A percentile compares a stretch with the other conserved stretches of the same genome.
These are phyloP conservation scores for Protomyctophum bolini DNA, from an alignment of 2,113 vertebrate species.

Conservation along the genomic window DNA sequence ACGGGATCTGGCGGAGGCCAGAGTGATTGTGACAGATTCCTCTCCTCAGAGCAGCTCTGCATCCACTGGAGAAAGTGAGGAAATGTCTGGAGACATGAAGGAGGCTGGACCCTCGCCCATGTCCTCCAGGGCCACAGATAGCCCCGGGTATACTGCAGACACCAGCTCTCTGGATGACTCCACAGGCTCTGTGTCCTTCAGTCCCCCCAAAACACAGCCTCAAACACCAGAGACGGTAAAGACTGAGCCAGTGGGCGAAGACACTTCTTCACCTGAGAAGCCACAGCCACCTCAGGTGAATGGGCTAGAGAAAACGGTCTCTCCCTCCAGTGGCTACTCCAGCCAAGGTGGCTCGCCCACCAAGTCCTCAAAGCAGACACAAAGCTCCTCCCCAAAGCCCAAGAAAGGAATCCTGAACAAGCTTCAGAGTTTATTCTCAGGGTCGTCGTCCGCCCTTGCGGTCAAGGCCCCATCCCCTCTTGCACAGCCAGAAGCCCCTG, in stretches of 20 bases:
- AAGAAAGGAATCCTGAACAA: slow-evolving; percentile 79
- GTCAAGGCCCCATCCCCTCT: slow-evolving; percentile 65
- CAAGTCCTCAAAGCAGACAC: slow-evolving; percentile 69
- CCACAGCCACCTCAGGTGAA: slow-evolving; percentile 29
- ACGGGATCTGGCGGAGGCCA: slow-evolving; percentile 61
- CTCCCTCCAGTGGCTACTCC: slow-evolving; percentile 89
- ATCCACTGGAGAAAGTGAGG: slow-evolving; percentile 38
- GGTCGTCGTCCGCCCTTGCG: slow-evolving; percentile 64
- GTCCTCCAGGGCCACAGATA: slow-evolving; percentile 36
- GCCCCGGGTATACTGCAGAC: slow-evolving; percentile 68
- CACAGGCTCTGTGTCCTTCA: slow-evolving; percentile 35
- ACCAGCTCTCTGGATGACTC: slow-evolving; percentile 75
- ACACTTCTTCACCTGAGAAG: slow-evolving; percentile 46
- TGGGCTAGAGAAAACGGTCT: slow-evolving; percentile 75
- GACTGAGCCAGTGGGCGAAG: slow-evolving; percentile 62
- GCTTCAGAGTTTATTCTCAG: slow-evolving; percentile 76
- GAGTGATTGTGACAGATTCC: slow-evolving; percentile 23
- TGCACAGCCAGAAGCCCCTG: slow-evolving; percentile 3
- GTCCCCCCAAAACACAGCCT: slow-evolving; percentile 47
- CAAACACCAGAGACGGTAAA: slow-evolving; percentile 31
- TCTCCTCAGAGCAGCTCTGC: slow-evolving; percentile 7
- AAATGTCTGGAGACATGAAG: slow-evolving; percentile 40
- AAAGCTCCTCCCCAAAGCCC: slow-evolving; percentile 69
- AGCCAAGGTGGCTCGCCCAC: slow-evolving; percentile 86
- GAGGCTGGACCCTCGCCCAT: slow-evolving; percentile 60